phyloP scores from a whole-genome alignment of 2,797 vertebrate species.

The Crypturellus tataupa region DNA sequence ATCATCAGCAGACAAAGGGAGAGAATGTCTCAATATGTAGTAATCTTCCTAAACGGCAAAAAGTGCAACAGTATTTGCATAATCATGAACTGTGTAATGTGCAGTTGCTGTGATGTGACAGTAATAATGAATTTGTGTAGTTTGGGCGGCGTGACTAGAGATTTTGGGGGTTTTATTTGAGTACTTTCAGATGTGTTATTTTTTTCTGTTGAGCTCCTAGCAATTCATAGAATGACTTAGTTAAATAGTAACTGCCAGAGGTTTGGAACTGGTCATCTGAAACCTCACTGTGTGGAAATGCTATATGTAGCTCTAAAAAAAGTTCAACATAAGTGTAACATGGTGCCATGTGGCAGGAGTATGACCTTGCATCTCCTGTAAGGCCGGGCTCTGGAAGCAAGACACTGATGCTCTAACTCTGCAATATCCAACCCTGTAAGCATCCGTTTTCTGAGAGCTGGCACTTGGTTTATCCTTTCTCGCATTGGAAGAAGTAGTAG shows the following conservation, averaged over 20 bases:
- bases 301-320: background rate
- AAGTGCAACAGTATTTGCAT: background rate
- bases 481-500: background rate
- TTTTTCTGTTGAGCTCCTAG: background rate
- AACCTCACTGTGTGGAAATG: background rate
- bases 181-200: background rate
- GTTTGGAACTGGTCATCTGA: background rate
- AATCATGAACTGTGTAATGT: background rate
- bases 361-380: background rate
- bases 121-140: background rate
- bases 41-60: background rate
- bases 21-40: constrained; percentile 50
- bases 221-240: background rate
- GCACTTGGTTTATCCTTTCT: background rate
- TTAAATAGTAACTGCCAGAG: background rate
- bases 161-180: background rate
- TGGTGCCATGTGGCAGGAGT: background rate
- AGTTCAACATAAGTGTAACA: background rate
- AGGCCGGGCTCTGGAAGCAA: background rate
- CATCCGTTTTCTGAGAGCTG: background rate
- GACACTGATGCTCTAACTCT: background rate
- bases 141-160: background rate
- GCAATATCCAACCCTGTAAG: background rate
- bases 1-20: background rate
- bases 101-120: background rate